Evolutionary conservation across 2,888 invertebrate species (phyloP), one percentile per base, ranked within the genome.

Genomic region (Philereme transversata): DNA sequence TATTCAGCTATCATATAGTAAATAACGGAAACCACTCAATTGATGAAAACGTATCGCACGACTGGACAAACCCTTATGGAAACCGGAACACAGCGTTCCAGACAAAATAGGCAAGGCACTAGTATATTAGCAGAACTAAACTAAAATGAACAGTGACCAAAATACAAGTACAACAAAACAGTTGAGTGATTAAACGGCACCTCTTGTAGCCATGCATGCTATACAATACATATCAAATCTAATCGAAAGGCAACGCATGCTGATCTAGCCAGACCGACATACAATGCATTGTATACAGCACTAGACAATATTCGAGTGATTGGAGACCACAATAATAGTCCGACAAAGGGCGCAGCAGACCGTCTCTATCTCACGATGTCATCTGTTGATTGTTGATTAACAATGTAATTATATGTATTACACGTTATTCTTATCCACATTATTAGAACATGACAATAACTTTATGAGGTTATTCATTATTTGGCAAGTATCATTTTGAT

Each of bases 281-380:
- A 22, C 8, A 41, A n/a, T 36, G 36, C 11, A 10, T 7, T 8
- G 7, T 9, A 5, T 22, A 38, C 10, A 38, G 51, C 46, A 41
- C 45, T 34, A 44, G 43, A 44, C 53, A 44, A 33, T 47, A 53
- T 34, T 35, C 5, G 35, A 59, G 9, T 41, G 53, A 40, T 46
- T 22, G 51, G 51, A 54, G 51, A 46, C 41, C 33, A 58, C 57
- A 62, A 62, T 51, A 46, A 34, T 5, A 11, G n/a, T 9, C 9
- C 36, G 11, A 57, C 57, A 62, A 54, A 54, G 51, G 47, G 41
- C 38, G 50, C 57, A 55, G 33, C 51, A 51, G 62, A 62, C 54
- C 62, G 54, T 9, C 46, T 57, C 57, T 51, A 57, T 57, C 57
- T 62, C 53, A 46, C 47, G 47, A 51, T 51, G 53, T 38, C 57